Base-by-base conservation (phyloP, 2,888 invertebrate species). In the Lobophora halterata region DNA sequence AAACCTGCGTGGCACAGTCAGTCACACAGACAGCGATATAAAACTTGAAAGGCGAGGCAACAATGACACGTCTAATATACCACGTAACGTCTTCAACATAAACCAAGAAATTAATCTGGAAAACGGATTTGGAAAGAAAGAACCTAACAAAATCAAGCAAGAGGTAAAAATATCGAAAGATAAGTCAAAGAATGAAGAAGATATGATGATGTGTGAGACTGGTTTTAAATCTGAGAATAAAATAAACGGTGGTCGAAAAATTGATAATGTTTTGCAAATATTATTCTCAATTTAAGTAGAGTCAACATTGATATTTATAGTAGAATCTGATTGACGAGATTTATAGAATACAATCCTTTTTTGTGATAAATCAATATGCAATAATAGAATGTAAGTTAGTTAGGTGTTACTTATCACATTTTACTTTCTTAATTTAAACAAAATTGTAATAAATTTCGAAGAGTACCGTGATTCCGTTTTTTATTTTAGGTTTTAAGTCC, bases 101-200 rank as follows among this genome's bases (percentile, higher is more conserved):
- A 83, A 79, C 21, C 87, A 88, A 64, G 85, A 86, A 59, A 71
- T 88, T 0, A 83, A 80, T 34, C 50, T 88, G 2, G 79, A 78
- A 21, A 66, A 58, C 29, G 61, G 64, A 5, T 48, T 58, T 8
- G 40, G 35, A 5, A 61, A 61, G 8, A 60, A 60, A 13, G 42
- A 53, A 5, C 49, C 55, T 5, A 49, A 64, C 5, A 63, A 51
- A 33, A 45, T 74, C 0, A 74, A 63, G 20, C 74, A 77, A 34
- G 60, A 69, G 27, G 50, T 76, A 1, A 66, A 67, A 46, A 45
- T 74, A n/a, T 24, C 49, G 5, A 54, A 62, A 20, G 58, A 52
- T 7, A 60, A 58, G 13, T 28, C 55, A 1, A 71, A 61, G 46
- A 41, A 49, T 2, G 74, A 76, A 18, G 79, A 80, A 41, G 76